Evolutionary conservation across 2,797 vertebrate species (phyloP).

Genomic region (Masticophis lateralis): DNA sequence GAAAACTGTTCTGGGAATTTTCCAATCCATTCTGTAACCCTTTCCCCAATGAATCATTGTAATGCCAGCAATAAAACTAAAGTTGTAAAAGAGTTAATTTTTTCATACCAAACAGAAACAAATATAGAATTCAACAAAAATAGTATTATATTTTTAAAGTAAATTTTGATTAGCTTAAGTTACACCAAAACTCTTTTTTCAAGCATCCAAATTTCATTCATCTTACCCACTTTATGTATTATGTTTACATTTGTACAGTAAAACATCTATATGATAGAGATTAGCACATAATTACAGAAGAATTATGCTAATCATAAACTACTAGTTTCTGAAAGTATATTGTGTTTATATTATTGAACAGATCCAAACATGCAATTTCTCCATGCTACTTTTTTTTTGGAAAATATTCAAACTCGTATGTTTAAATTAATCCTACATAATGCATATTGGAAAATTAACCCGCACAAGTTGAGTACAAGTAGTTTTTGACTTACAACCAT

Average conservation of each 20-base stretch:
- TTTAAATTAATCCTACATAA: background rate
- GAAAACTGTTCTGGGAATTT: background rate
- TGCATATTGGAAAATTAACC: background rate
- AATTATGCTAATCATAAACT: background rate
- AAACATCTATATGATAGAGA: background rate
- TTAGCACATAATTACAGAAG: background rate
- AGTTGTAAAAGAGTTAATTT: background rate
- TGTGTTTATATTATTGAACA: background rate
- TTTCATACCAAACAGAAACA: background rate
- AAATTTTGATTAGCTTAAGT: background rate
- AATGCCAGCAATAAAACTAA: background rate
- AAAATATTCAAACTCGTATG: background rate
- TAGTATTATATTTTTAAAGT: background rate
- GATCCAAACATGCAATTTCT: background rate
- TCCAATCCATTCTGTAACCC: background rate
- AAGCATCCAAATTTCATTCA: background rate
- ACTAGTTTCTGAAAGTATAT: background rate
- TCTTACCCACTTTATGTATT: background rate
- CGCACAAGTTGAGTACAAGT: background rate
- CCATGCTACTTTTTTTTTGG: no score
- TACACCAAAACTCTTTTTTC: background rate
- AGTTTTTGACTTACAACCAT: background rate
- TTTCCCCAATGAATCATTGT: background rate
- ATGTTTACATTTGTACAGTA: background rate
- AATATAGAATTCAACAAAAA: background rate